Percentiles rank a stretch among this genome's conserved stretches.
phyloP scores from a whole-genome alignment of 2,797 vertebrate genomes.

The Cynopterus sphinx region DNA sequence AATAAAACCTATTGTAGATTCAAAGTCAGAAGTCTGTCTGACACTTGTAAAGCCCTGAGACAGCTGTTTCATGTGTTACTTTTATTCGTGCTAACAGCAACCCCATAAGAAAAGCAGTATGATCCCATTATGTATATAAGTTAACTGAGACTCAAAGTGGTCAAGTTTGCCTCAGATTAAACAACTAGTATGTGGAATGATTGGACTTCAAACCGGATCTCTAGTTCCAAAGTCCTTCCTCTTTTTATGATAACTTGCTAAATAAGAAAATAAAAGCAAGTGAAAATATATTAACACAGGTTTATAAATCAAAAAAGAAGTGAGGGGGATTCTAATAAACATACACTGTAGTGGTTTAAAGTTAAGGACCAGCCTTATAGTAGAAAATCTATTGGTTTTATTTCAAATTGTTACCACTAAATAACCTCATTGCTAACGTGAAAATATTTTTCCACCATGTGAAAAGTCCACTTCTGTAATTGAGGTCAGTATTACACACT shows the following conservation, averaged over 20 bases:
- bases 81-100: background rate
- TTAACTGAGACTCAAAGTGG: background rate
- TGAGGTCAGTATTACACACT: background rate
- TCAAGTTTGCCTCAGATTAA: background rate
- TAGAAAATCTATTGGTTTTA: background rate
- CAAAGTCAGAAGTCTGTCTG: background rate
- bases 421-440: background rate
- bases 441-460: background rate
- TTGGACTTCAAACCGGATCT: background rate
- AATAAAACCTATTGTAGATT: background rate
- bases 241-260: background rate
- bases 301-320: background rate
- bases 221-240: background rate
- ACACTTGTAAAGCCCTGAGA: background rate
- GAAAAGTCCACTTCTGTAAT: background rate
- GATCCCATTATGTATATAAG: background rate
- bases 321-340: background rate
- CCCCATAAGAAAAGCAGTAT: background rate
- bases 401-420: slow-evolving; percentile 30
- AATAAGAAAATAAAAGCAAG: slow-evolving; percentile 38
- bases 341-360: slow-evolving; percentile 16
- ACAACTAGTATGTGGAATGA: background rate
- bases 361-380: background rate
- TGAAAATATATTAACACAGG: background rate
- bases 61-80: background rate